A percentile compares a stretch with the other conserved stretches of the same genome.
Evolutionary conservation across 1,140 invertebrate species (phyloP).

Genomic region (Pseudomyrmex cubaensis): DNA sequence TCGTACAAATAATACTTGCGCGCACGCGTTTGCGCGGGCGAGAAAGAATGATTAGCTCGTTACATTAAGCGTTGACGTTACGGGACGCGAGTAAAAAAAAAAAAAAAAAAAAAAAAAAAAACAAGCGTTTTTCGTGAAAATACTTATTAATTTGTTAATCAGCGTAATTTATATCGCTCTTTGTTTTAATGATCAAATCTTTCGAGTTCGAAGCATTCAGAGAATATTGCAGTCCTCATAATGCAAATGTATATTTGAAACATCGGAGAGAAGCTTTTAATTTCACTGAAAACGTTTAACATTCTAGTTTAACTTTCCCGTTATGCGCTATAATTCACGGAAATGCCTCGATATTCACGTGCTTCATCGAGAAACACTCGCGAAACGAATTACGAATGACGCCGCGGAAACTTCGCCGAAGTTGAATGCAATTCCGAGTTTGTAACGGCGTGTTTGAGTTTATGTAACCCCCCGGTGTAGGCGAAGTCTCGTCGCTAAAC

Average conservation of each 20-base stretch:
- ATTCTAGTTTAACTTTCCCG: background rate
- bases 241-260: background rate
- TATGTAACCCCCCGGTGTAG: background rate
- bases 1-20: conserved; percentile 5
- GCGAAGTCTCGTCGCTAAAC: conserved; percentile 11
- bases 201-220: background rate
- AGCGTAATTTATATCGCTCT: background rate
- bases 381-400: background rate
- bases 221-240: background rate
- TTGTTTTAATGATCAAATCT: background rate
- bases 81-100: background rate
- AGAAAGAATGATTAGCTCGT: conserved; percentile 26
- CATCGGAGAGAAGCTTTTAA: background rate
- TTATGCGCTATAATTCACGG: background rate
- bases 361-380: background rate
- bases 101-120: background rate
- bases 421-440: conserved; percentile 11
- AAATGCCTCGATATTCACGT: background rate
- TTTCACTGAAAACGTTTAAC: background rate
- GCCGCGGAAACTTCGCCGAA: background rate
- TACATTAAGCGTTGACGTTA: background rate
- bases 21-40: background rate
- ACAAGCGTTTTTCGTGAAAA: background rate
- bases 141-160: background rate
- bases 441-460: background rate